These are phyloP conservation scores for Ophraella communa DNA, from an alignment of 2,888 invertebrate species.

Conservation along the genomic window DNA sequence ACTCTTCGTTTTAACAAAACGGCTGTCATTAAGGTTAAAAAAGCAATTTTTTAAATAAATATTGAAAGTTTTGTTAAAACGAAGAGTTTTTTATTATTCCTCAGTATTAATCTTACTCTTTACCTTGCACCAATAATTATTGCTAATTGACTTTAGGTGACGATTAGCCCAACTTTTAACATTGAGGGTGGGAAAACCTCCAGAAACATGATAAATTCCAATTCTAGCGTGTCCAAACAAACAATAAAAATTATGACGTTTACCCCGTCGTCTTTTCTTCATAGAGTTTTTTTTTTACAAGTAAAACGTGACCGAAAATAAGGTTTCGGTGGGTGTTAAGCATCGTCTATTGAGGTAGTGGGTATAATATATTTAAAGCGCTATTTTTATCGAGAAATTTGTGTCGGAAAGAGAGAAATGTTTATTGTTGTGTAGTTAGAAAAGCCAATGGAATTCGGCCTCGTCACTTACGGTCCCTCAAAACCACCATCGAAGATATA, in stretches of 20 bases:
- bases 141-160: no score
- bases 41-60: no score
- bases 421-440: constrained; percentile 25
- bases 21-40: no score
- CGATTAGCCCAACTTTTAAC: no score
- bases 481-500: constrained; percentile 26
- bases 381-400: constrained; percentile 34
- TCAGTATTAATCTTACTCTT: no score
- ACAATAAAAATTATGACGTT: constrained; percentile 17
- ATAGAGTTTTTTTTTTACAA: constrained; percentile 22
- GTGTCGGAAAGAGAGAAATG: constrained; percentile 28
- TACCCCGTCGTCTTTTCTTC: constrained; percentile 11
- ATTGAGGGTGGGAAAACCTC: no score
- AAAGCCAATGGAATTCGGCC: constrained; percentile 26
- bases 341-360: constrained; percentile 29
- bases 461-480: constrained; percentile 23
- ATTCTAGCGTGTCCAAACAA: no score
- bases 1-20: no score
- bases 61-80: no score
- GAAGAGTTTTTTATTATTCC: no score
- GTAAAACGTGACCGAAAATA: constrained; percentile 27
- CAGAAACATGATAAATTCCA: no score
- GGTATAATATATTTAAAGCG: constrained; percentile 29
- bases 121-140: no score
- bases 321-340: constrained; percentile 26